A percentile compares a stretch with the other conserved stretches of the same genome.
Conservation (phyloP, 2,888 invertebrate species). For the Asteroscopus sphinx region DNA sequence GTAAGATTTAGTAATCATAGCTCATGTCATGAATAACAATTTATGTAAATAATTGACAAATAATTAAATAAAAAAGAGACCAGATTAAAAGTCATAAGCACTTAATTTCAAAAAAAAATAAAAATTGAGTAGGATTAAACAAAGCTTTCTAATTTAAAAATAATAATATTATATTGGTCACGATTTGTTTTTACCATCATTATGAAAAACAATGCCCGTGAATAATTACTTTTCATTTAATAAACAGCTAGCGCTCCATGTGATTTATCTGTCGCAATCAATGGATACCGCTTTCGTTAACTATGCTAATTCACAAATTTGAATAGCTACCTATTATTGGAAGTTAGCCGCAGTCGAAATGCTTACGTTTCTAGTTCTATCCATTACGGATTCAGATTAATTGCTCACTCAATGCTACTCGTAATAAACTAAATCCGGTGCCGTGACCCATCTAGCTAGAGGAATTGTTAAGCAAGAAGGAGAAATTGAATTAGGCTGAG, state of each 20-base stretch:
- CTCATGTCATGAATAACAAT: too few species aligned
- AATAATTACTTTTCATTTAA: conserved; percentile 28
- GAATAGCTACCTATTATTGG: conserved; percentile 67
- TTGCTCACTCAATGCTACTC: conserved; percentile 79
- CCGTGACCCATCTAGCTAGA: conserved; percentile 78
- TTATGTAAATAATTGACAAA: too few species aligned
- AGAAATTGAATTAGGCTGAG: conserved; percentile 80
- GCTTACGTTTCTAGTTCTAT: conserved; percentile 73
- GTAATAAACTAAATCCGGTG: conserved; percentile 81
- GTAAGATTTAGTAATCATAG: too few species aligned
- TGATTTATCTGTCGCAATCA: conserved; percentile 55
- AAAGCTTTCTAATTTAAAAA: too few species aligned
- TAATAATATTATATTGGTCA: too few species aligned
- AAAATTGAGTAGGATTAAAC: too few species aligned
- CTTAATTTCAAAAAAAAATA: too few species aligned
- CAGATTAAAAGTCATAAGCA: too few species aligned
- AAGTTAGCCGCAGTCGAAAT: conserved; percentile 73
- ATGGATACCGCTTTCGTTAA: conserved; percentile 58
- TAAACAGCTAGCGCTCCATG: conserved; percentile 27
- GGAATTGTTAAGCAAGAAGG: conserved; percentile 79
- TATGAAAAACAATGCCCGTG: conserved; percentile 11
- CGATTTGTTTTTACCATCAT: neutral
- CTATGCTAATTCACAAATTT: conserved; percentile 70
- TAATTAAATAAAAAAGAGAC: too few species aligned
- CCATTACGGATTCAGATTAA: conserved; percentile 77